Conservation (phyloP, 2,797 vertebrate genomes). For the Alfaro cultratus region DNA sequence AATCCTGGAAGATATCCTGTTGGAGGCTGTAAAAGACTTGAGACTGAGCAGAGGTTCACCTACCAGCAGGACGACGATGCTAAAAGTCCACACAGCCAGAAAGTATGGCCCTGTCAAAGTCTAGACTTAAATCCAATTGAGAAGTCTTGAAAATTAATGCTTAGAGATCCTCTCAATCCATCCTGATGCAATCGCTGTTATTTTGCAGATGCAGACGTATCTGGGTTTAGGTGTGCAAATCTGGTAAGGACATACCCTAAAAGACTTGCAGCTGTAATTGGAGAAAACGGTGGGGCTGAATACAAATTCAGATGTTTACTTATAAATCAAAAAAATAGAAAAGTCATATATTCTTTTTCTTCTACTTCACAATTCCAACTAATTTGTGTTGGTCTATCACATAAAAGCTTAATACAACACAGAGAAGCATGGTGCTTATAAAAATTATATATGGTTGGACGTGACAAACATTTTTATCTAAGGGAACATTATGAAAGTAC, state of each 20-base stretch:
- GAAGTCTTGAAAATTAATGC: background rate
- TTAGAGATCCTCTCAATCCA: background rate
- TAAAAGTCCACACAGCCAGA: background rate
- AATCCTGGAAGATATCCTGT: background rate
- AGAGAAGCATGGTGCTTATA: background rate
- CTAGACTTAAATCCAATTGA: background rate
- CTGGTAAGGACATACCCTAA: background rate
- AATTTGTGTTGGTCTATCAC: background rate
- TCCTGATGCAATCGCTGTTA: background rate
- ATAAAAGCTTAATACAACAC: background rate
- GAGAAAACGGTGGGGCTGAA: background rate
- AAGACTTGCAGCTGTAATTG: background rate
- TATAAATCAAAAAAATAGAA: background rate
- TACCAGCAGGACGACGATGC: background rate
- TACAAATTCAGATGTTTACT: background rate
- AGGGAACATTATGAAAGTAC: constrained; percentile 14
- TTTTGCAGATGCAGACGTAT: background rate
- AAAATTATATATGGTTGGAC: background rate
- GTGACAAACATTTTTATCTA: constrained; percentile 17
- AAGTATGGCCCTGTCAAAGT: background rate
- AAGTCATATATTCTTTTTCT: background rate
- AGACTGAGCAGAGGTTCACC: background rate
- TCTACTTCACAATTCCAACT: background rate
- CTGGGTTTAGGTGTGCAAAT: background rate
- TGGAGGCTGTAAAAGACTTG: background rate